phyloP scores from a whole-genome alignment of 1,140 invertebrate genomes.

The Leucophenga varia region DNA sequence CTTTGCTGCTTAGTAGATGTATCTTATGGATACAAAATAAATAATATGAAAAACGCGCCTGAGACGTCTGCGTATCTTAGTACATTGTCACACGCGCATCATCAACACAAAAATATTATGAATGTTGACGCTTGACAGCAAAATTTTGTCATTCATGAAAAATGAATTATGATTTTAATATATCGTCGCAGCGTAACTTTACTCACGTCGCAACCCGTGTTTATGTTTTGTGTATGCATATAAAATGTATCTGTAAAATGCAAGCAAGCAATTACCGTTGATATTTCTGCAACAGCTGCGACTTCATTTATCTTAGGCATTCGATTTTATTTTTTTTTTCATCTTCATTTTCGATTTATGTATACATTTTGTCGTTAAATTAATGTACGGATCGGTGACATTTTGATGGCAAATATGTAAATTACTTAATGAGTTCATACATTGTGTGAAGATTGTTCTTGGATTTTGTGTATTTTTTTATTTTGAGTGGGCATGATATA shows the following conservation, averaged over 20 bases:
- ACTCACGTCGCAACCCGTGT: slow-evolving; percentile 9
- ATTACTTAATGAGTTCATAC: slow-evolving; percentile 33
- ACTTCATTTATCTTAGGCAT: slow-evolving; percentile 42
- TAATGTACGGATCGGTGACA: slow-evolving; percentile 23
- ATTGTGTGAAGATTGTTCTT: too few species aligned
- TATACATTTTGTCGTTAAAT: too few species aligned
- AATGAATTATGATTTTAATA: slow-evolving; percentile 49
- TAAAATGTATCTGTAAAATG: slow-evolving; percentile 34
- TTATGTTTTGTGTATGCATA: slow-evolving; percentile 11
- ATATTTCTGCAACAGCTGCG: slow-evolving; percentile 46
- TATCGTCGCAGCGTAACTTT: slow-evolving; percentile 12
- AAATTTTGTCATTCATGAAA: slow-evolving; percentile 22
- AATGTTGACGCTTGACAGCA: slow-evolving; percentile 3
- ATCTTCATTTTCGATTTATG: slow-evolving; percentile 8
- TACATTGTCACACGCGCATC: neutral
- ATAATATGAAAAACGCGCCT: neutral
- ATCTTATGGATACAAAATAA: slow-evolving; percentile 7
- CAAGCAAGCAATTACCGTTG: slow-evolving; percentile 50
- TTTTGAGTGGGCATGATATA: too few species aligned
- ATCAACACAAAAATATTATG: too few species aligned
- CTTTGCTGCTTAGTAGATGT: too few species aligned
- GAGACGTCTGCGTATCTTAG: too few species aligned
- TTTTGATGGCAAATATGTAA: slow-evolving; percentile 40
- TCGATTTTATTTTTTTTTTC: slow-evolving; percentile 4
- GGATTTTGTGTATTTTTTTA: too few species aligned